Percentiles rank a stretch among this genome's conserved stretches.
These are phyloP conservation scores for Paracentrotus lividus DNA, from an alignment of 53 echinoderm and acorn worm genomes.

Conservation along the genomic window DNA sequence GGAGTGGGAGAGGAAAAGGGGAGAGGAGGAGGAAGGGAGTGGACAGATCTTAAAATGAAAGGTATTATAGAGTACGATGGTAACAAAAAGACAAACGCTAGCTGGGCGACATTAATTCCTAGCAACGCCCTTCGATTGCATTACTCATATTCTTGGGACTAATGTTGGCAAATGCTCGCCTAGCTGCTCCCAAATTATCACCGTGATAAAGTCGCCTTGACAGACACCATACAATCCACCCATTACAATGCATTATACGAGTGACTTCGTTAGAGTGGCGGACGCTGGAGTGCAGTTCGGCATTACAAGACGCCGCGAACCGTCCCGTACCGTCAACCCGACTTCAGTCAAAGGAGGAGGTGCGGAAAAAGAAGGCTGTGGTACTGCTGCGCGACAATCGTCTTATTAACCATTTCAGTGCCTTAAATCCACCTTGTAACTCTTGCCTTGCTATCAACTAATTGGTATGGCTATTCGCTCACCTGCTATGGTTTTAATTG, in stretches of 20 bases:
- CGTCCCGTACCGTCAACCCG: not conserved
- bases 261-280: not conserved
- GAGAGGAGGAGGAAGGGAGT: not conserved
- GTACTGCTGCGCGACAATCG: not conserved
- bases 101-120: not conserved
- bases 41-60: not conserved
- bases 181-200: not conserved
- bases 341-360: not conserved
- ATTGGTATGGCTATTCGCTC: not conserved
- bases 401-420: not conserved
- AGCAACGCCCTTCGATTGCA: not conserved
- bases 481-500: not conserved
- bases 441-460: not conserved
- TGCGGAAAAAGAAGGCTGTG: not conserved
- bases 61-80: not conserved
- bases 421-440: not conserved
- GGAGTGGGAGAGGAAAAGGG: not conserved
- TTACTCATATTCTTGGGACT: not conserved
- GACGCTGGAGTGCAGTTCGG: not conserved
- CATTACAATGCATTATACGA: too few relatives aligned
- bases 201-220: too few relatives aligned
- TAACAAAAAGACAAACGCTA: not conserved
- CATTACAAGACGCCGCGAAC: not conserved
- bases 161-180: not conserved
- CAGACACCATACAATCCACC: not conserved